Percentiles rank a stretch among this genome's conserved stretches.
These are phyloP conservation scores for Poecile atricapillus DNA, from an alignment of 2,113 vertebrate genomes.

Conservation along the genomic window DNA sequence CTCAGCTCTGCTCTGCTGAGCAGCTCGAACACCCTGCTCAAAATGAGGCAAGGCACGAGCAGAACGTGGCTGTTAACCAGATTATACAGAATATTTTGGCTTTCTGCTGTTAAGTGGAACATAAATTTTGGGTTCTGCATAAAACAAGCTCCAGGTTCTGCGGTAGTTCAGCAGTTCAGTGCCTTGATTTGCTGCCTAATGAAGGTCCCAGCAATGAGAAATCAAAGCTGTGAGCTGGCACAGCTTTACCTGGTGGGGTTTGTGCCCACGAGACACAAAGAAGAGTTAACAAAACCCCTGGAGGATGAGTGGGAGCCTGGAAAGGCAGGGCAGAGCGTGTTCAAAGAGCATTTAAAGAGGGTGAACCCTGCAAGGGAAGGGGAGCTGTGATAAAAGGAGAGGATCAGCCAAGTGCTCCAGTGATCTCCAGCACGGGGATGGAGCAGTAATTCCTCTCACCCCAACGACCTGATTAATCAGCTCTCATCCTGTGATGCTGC, in stretches of 20 bases:
- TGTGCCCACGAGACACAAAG: neutral
- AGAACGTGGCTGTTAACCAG: neutral
- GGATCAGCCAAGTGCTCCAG: conserved; percentile 1
- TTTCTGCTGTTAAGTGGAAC: neutral
- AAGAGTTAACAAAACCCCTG: neutral
- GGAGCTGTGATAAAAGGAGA: conserved; percentile 12
- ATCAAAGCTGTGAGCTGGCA: neutral
- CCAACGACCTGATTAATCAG: conserved; percentile 45
- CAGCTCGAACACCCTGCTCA: neutral
- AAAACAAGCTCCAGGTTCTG: neutral
- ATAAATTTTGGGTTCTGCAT: neutral
- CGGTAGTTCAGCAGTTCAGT: neutral
- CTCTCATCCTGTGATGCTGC: neutral
- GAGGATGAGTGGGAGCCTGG: neutral
- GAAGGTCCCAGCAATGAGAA: neutral
- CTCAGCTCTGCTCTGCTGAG: neutral
- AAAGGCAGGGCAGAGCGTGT: neutral
- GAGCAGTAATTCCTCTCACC: conserved; percentile 55
- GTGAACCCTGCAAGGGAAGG: neutral
- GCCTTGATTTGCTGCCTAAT: neutral
- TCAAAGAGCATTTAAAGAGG: neutral
- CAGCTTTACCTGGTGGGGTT: neutral
- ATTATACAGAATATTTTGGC: neutral
- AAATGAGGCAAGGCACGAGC: neutral
- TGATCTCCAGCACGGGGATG: conserved; percentile 27